phyloP scores from a whole-genome alignment of 2,113 vertebrate species.

The Atherinomorus stipes region DNA sequence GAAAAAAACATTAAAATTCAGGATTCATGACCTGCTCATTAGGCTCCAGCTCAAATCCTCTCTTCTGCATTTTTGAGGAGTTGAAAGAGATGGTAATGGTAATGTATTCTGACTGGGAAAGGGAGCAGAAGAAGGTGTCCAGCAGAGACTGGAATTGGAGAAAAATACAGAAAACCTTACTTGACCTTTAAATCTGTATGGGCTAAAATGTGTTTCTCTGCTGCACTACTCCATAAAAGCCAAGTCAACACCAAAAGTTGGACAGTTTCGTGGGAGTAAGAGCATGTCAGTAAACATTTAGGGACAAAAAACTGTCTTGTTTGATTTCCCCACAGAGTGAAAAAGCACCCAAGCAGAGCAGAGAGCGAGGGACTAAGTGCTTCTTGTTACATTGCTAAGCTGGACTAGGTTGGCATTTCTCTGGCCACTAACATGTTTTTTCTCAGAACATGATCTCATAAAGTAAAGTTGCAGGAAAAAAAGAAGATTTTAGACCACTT shows the following conservation, averaged over 20 bases:
- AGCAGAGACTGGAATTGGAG: constrained; percentile 24
- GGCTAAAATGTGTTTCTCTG: constrained; percentile 12
- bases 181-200: constrained; percentile 28
- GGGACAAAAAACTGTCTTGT: constrained; percentile 1
- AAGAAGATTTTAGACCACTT: constrained; percentile 5
- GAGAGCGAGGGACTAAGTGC: neutral
- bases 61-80: constrained; percentile 25
- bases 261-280: neutral
- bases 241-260: constrained; percentile 14
- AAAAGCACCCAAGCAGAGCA: neutral
- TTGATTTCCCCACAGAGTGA: constrained; percentile 4
- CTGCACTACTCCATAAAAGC: constrained; percentile 1
- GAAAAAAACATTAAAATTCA: constrained; percentile 23
- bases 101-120: too few species aligned
- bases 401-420: constrained; percentile 4
- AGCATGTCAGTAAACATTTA: constrained; percentile 3
- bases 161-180: neutral
- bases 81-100: neutral
- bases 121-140: neutral
- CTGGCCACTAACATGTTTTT: neutral
- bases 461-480: constrained; percentile 6
- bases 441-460: constrained; percentile 1
- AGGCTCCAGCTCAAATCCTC: constrained; percentile 23
- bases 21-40: constrained; percentile 10
- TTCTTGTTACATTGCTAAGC: neutral